A percentile compares a stretch with the other conserved stretches of the same genome.
These are phyloP conservation scores for Epiperipatus broadwayi DNA, from an alignment of 2,888 invertebrate species.

Conservation along the genomic window DNA sequence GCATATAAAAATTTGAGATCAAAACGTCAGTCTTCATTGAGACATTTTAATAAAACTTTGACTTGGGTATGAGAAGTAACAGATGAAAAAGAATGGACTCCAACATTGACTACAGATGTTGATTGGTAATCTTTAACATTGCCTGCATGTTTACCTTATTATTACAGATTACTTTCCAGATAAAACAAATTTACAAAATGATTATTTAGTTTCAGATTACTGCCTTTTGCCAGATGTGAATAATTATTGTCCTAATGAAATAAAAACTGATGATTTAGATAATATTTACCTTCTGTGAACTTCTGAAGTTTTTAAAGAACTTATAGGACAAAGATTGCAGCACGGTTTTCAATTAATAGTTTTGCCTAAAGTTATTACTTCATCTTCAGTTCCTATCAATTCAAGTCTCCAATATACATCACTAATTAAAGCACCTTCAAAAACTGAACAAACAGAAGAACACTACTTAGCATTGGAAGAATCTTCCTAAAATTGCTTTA, in stretches of 20 bases:
- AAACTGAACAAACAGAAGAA: constrained; percentile 38
- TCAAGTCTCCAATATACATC: constrained; percentile 16
- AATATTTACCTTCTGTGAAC: constrained; percentile 45
- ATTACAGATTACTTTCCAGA: constrained; percentile 98
- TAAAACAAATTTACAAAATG: constrained; percentile 59
- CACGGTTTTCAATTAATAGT: constrained; percentile 37
- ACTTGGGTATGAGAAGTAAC: constrained; percentile 60
- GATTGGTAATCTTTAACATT: constrained; percentile 97
- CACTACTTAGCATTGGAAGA: constrained; percentile 76
- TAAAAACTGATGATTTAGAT: constrained; percentile 12
- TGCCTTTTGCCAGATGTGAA: constrained; percentile 65
- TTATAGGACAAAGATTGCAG: constrained; percentile 86
- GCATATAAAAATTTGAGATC: too few relatives aligned
- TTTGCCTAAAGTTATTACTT: constrained; percentile 18
- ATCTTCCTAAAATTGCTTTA: constrained; percentile 73
- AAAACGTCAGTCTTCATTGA: too few relatives aligned
- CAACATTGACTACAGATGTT: constrained; percentile 84
- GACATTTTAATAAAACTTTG: background rate
- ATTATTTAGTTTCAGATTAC: constrained; percentile 79
- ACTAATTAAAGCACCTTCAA: constrained; percentile 13
- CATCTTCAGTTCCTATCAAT: constrained; percentile 14
- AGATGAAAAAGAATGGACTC: constrained; percentile 93
- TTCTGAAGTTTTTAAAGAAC: constrained; percentile 70
- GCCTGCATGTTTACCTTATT: constrained; percentile 87
- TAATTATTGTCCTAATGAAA: constrained; percentile 16